Base-by-base conservation (phyloP, 2,113 vertebrate species). In the Ophthalmolycus amberensis region DNA sequence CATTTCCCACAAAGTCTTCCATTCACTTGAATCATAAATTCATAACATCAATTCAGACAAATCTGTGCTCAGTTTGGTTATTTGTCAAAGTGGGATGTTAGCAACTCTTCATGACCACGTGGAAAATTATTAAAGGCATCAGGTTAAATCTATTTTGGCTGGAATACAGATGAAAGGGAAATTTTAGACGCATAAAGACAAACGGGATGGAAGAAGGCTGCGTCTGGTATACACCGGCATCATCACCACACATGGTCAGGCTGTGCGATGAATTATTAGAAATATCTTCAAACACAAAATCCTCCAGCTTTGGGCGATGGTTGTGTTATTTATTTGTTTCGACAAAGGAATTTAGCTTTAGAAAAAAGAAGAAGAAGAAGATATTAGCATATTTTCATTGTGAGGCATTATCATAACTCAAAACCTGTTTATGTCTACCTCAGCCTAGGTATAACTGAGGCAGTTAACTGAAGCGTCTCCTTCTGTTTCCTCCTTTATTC, bases 171-270 rank as follows among this genome's bases (percentile, higher is more conserved):
- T 71, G 48, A 88, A 79, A 80, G 73, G 71, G 56, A 70, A 40
- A 80, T 79, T 86, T 79, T 37, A 85, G 72, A 75, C 52, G 66
- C 64, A 77, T 16, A 27, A 82, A 87, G 88, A 88, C 72, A 83
- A 90, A 88, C 62, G 71, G 40, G 77, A 76, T 48, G 54, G 63
- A 82, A 54, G 64, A 38, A 40, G 54, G 70, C 71, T 77, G 69
- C 83, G 85, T 85, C 86, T n/a, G n/a, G n/a, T n/a, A 1, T 29
- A 40, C 71, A 44, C 67, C 56, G 78, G 32, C 80, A 70, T 75
- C 66, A 69, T 74, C 75, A 80, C 59, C 7, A 77, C 4, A 18
- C 67, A 37, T 77, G 80, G 54, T 71, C 83, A 71, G 64, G 60
- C 82, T 42, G 22, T 74, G 68, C 72, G 1, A 5, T 48, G 34